A percentile compares a stretch with the other conserved stretches of the same genome.
Conservation (phyloP, 2,888 invertebrate species). For the Esperia sulphurella region DNA sequence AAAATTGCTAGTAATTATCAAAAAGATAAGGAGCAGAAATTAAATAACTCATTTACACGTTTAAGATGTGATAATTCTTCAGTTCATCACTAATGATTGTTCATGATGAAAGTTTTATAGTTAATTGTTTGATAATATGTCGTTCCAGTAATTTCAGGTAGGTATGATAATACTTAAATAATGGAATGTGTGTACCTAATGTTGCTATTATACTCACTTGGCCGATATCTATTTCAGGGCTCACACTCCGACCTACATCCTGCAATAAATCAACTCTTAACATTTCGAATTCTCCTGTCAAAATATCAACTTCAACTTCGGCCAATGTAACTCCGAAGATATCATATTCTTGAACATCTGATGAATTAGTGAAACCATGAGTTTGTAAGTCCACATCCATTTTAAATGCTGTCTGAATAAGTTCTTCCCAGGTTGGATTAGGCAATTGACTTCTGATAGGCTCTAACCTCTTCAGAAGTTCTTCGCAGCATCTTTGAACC, state of each 20-base stretch:
- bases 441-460: conserved; percentile 67
- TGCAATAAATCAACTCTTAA: conserved; percentile 83
- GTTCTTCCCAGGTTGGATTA: conserved; percentile 69
- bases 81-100: no score
- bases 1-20: not conserved
- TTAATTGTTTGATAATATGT: no score
- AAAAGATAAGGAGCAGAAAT: not conserved
- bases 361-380: conserved; percentile 62
- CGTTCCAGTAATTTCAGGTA: no score
- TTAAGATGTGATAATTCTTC: no score
- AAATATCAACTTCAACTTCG: conserved; percentile 86
- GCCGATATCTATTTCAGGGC: conserved; percentile 84
- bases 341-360: conserved; percentile 67
- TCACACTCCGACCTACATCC: conserved; percentile 84
- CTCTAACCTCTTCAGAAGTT: conserved; percentile 34
- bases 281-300: conserved; percentile 86
- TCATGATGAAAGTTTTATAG: no score
- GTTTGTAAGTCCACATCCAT: conserved; percentile 77
- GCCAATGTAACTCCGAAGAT: conserved; percentile 80
- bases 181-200: no score
- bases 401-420: conserved; percentile 71
- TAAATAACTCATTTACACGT: no score
- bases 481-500: conserved; percentile 32
- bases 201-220: conserved; percentile 70
- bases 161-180: no score